These are phyloP conservation scores for Apistogramma diplotaenia DNA, from an alignment of 2,113 vertebrate species.

Conservation along the genomic window DNA sequence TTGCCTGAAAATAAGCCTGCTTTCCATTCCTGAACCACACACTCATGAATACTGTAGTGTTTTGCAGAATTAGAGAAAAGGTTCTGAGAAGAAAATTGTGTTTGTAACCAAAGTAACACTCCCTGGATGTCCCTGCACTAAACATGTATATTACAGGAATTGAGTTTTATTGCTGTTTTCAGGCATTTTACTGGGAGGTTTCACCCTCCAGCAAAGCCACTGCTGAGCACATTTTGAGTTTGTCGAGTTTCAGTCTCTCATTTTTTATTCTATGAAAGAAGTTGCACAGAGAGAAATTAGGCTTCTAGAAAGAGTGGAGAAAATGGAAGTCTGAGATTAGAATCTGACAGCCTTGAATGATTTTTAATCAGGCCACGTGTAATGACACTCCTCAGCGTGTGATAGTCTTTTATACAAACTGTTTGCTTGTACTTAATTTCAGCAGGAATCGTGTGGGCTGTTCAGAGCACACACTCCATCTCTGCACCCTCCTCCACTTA, in stretches of 20 bases:
- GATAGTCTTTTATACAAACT: not conserved
- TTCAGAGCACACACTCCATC: not conserved
- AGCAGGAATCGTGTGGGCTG: not conserved
- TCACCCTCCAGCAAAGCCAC: not conserved
- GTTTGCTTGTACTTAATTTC: not conserved
- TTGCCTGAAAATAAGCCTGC: not conserved
- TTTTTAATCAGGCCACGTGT: not conserved
- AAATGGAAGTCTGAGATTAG: not conserved
- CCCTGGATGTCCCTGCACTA: not conserved
- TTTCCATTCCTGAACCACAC: not conserved
- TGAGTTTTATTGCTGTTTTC: not conserved
- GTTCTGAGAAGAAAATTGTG: not conserved
- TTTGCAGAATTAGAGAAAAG: not conserved
- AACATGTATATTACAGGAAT: not conserved
- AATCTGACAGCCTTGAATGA: not conserved
- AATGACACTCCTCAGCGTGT: not conserved
- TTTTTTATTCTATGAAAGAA: not conserved
- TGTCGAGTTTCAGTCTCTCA: not conserved
- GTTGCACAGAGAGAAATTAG: not conserved
- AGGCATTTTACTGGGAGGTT: not conserved
- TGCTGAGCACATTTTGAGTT: not conserved
- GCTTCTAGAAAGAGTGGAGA: not conserved
- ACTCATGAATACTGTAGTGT: not conserved
- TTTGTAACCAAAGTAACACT: not conserved
- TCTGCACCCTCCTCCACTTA: not conserved